Percentiles rank a stretch among this genome's conserved stretches.
Conservation (phyloP, 2,888 invertebrate genomes). For the Morpho deidamia region DNA sequence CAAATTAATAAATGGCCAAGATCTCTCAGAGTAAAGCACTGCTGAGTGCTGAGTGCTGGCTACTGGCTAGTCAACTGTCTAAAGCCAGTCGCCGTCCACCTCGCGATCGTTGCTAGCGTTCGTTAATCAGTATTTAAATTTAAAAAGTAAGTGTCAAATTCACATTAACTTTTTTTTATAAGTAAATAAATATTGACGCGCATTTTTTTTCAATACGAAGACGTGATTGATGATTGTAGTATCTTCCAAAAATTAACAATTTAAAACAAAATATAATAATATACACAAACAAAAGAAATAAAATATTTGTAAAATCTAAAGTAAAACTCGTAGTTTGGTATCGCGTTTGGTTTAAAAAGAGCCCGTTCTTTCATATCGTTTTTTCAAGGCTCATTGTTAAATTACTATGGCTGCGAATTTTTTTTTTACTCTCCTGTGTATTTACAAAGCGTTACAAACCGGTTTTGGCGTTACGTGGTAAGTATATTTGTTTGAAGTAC, state of each 20-base stretch:
- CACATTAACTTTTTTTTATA: background rate
- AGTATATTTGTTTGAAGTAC: background rate
- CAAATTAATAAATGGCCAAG: constrained; percentile 1
- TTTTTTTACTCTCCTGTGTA: background rate
- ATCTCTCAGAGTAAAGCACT: background rate
- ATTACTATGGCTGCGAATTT: background rate
- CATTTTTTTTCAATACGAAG: background rate
- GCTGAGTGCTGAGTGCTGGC: too few species aligned
- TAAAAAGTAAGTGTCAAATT: constrained; percentile 5
- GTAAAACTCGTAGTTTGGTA: background rate
- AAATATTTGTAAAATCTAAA: background rate
- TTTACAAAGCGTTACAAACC: background rate
- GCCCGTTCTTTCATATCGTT: background rate
- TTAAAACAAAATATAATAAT: background rate
- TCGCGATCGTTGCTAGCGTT: background rate
- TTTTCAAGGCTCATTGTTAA: constrained; percentile 4
- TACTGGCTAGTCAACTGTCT: background rate
- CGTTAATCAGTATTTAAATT: background rate
- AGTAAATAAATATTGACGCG: background rate
- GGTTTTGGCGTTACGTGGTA: background rate
- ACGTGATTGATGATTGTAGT: background rate
- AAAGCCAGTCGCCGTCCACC: background rate
- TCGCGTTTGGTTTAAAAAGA: background rate
- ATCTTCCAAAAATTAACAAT: background rate
- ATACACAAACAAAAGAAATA: background rate